A percentile compares a stretch with the other conserved stretches of the same genome.
Conservation (phyloP, 1,140 invertebrate species). For the Carposina sasakii region DNA sequence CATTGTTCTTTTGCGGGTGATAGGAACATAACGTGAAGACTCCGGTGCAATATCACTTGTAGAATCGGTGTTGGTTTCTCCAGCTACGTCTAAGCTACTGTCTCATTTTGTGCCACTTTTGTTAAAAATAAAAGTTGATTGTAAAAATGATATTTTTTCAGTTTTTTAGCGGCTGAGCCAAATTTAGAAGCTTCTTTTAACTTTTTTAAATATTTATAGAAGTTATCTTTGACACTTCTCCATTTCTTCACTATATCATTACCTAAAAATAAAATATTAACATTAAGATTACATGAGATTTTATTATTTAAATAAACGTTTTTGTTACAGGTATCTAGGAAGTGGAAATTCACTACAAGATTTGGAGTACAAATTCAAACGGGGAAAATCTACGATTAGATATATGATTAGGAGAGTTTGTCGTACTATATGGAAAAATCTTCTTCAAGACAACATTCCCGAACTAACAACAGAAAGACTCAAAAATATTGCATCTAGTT, state of each 20-base stretch:
- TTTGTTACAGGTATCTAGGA: not conserved
- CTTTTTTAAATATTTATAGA: not conserved
- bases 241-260: not conserved
- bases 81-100: no score
- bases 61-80: no score
- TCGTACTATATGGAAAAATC: not conserved
- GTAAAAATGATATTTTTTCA: not conserved
- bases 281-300: no score
- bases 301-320: no score
- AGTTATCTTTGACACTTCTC: not conserved
- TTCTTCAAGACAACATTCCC: not conserved
- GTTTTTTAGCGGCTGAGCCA: not conserved
- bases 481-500: not conserved
- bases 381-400: not conserved
- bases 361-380: not conserved
- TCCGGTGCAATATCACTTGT: no score
- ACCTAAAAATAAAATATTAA: not conserved
- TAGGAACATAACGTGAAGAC: conserved; percentile 14
- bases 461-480: not conserved
- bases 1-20: conserved; percentile 12
- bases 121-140: not conserved
- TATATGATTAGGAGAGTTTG: not conserved
- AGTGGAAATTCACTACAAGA: not conserved
- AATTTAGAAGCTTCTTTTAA: not conserved
- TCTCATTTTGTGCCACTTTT: no score